Percentiles rank a stretch among this genome's conserved stretches.
Conservation (phyloP, 2,113 vertebrate genomes). For the Amblyornis subalaris region DNA sequence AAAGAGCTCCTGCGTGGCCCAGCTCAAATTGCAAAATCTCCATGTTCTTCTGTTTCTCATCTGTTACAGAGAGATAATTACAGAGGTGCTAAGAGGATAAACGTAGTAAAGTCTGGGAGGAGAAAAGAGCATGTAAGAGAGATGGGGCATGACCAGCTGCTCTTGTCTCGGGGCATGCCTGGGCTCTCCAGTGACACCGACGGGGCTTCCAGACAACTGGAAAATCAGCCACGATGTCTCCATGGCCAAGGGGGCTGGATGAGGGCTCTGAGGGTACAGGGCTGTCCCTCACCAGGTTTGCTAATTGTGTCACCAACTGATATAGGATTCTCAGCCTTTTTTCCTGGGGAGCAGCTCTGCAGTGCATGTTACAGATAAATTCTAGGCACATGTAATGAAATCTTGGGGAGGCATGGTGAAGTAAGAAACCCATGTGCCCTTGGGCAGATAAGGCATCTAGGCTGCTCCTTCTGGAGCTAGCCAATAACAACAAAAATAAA, state of each 20-base stretch:
- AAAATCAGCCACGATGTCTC: not conserved
- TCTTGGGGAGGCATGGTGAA: not conserved
- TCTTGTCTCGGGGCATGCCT: not conserved
- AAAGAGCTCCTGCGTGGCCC: not conserved
- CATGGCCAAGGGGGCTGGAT: not conserved
- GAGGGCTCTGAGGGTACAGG: not conserved
- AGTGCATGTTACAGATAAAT: not conserved
- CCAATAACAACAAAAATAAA: not conserved
- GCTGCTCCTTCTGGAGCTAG: not conserved
- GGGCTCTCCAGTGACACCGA: not conserved
- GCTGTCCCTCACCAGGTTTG: not conserved
- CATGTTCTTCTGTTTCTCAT: conserved; percentile 18
- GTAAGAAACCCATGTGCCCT: not conserved
- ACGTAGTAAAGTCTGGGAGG: not conserved
- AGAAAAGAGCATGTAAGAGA: not conserved
- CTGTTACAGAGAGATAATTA: conserved; percentile 30
- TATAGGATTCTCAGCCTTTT: not conserved
- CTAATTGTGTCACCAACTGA: not conserved
- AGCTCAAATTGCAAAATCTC: conserved; percentile 32
- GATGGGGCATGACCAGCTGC: not conserved
- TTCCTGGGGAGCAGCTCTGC: not conserved
- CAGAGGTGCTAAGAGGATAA: conserved; percentile 50
- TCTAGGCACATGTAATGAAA: not conserved
- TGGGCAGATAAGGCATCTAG: not conserved
- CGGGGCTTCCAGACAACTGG: not conserved